Conservation (phyloP, 2,888 invertebrate genomes). For the Ommatoiulus sabulosus region DNA sequence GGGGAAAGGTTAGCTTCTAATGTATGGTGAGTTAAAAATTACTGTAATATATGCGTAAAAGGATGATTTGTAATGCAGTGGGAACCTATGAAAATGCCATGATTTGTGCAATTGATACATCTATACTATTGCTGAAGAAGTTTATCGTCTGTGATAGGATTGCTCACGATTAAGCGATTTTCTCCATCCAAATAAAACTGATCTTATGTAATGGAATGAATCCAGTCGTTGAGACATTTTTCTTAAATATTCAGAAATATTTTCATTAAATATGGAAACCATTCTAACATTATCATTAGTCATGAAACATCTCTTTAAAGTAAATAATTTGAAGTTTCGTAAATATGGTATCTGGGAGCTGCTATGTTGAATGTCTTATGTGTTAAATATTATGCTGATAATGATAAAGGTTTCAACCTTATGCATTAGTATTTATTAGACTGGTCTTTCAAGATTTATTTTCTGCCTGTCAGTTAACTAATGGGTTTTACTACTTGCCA, state of each 20-base stretch:
- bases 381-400: too few species aligned
- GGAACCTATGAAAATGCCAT: neutral
- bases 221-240: neutral
- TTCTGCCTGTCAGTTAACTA: too few species aligned
- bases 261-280: neutral
- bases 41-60: neutral
- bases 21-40: conserved; percentile 64
- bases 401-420: too few species aligned
- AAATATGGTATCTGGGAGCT: too few species aligned
- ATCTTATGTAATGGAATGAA: neutral
- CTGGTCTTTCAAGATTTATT: too few species aligned
- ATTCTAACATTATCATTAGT: too few species aligned
- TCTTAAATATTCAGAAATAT: neutral
- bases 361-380: too few species aligned
- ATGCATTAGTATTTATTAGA: too few species aligned
- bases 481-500: too few species aligned
- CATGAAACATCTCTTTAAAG: too few species aligned
- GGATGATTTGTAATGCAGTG: neutral
- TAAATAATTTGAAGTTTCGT: too few species aligned
- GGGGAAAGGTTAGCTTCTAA: conserved; percentile 85
- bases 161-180: neutral
- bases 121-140: neutral
- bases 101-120: neutral
- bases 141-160: neutral
- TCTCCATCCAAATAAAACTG: neutral